Conservation (phyloP, 2,888 invertebrate genomes). For the Orgyia antiqua region DNA sequence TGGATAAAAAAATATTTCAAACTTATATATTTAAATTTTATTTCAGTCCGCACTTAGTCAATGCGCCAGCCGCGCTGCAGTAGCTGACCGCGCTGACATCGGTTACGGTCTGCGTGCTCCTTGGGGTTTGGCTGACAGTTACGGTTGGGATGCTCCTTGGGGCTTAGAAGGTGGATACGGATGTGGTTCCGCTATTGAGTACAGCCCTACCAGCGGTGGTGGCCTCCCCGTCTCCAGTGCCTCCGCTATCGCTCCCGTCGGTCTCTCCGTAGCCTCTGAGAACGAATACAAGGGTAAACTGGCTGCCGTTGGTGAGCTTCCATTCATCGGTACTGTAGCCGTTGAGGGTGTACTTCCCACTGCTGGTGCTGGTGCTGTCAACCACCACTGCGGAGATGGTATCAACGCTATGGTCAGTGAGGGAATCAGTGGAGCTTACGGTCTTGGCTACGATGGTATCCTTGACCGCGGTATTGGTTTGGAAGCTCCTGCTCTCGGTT, state of each 20-base stretch:
- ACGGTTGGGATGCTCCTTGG: no score
- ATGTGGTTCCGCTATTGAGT: neutral
- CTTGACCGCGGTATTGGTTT: no score
- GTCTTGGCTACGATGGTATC: conserved; percentile 13
- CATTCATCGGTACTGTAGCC: conserved; percentile 18
- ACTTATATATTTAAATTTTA: no score
- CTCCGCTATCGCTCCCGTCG: conserved; percentile 30
- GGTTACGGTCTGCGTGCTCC: conserved; percentile 3
- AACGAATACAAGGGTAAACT: conserved; percentile 10
- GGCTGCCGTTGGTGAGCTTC: conserved; percentile 13
- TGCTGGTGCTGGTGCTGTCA: conserved; percentile 14
- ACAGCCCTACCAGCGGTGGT: conserved; percentile 16
- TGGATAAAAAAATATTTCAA: no score
- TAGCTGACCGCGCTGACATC: neutral
- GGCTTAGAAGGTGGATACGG: neutral
- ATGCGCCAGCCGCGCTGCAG: conserved; percentile 3
- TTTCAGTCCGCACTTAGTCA: conserved; percentile 2
- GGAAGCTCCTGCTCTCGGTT: conserved; percentile 1
- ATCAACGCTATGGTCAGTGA: conserved; percentile 5
- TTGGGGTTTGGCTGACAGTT: no score
- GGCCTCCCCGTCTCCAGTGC: conserved; percentile 28
- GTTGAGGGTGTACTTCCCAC: conserved; percentile 11
- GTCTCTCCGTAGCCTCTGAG: conserved; percentile 34
- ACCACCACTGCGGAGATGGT: conserved; percentile 14
- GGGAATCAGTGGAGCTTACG: conserved; percentile 17